Evolutionary conservation across 1,140 invertebrate genomes (phyloP), one percentile per base, ranked within the genome.

Genomic region (Heliconius hermathena): DNA sequence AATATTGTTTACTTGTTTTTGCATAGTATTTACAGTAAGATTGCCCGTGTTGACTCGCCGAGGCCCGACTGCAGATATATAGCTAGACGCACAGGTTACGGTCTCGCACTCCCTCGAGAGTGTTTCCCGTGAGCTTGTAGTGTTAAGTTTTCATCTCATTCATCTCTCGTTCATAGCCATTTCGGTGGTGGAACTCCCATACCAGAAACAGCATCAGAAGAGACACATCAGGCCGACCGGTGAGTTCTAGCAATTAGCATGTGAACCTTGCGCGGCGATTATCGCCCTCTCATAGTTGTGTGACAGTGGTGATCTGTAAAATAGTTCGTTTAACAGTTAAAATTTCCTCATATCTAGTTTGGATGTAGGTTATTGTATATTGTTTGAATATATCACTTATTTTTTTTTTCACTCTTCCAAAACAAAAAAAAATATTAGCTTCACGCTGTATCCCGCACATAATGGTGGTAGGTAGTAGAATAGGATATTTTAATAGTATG

Each of bases 1-100:
- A 93, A 92, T 87, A 92, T 82, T 90, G 87, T 90, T 93, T 91
- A 91, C 85, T 74, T 90, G 89, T 90, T 87, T 89, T 89, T 84
- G 81, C 90, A 89, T 89, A 85, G 86, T 93, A 94, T 94, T 94
- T 94, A 82, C 86, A 33, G 66, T 83, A 81, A 79, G 89, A 93
- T 92, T 82, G 83, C 83, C 77, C 78, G 22, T 89, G 90, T 91
- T 91, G 87, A 91, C 89, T 85, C 75, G 71, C 18, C 85, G 85
- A 86, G 86, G 87, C 88, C 86, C 83, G 82, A 49, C 81, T 79
- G 73, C 81, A 81, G 81, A 90, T 94, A 93, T 91, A 93, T 90
- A 92, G 85, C 82, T 73, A 85, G 84, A 60, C n/a, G 75, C 77
- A 46, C 73, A 77, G 74, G 76, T 77, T 74, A 79, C 22, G 49